Base-by-base conservation (phyloP, 2,113 vertebrate species). In the Myrmophylax atrothorax region DNA sequence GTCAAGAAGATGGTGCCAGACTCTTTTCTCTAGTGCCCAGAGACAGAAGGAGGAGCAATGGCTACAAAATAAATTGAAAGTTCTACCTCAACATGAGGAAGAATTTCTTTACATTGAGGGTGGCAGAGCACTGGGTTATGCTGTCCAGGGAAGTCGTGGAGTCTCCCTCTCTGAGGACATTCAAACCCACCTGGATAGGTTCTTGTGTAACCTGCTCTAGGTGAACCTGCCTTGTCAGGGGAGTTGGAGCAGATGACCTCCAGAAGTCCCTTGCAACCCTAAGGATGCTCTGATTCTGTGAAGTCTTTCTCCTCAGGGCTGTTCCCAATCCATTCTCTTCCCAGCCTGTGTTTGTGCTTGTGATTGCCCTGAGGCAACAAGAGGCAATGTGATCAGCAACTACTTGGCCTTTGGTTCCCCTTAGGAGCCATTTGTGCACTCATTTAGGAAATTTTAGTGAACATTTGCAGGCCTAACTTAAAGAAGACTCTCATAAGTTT, bases 31-130 rank as follows among this genome's bases (percentile, higher is more conserved):
- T 60, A 46, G 8, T 60, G 47, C 22, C 38, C 29, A n/a, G 62
- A 5, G 7, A 14, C 11, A 31, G 38, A 25, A 53, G 8, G 29
- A 10, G 40, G 20, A 68, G 17, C 11, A 75, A 3, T 15, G 29
- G 40, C 70, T 47, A 62, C 29, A 35, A 83, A 83, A 12, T 31
- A 40, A 10, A 37, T 68, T 23, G 31, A 16, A 44, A 82, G 23
- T 59, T 89, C 24, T 25, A 38, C n/a, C n/a, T 46, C 38, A 38
- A n/a, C 9, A 15, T 12, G 29, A 53, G 10, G 33, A 74, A 52
- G 14, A 59, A 9, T 8, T 26, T 69, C 26, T 64, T 37, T 33
- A 28, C 0, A 0, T 7, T 44, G 26, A 33, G 44, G 4, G 2
- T 44, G 44, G 23, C 31, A 49, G 58, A 42, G 20, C 9, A 2